Conservation (phyloP, 2,888 invertebrate genomes). For the Drosophila koepferae region DNA sequence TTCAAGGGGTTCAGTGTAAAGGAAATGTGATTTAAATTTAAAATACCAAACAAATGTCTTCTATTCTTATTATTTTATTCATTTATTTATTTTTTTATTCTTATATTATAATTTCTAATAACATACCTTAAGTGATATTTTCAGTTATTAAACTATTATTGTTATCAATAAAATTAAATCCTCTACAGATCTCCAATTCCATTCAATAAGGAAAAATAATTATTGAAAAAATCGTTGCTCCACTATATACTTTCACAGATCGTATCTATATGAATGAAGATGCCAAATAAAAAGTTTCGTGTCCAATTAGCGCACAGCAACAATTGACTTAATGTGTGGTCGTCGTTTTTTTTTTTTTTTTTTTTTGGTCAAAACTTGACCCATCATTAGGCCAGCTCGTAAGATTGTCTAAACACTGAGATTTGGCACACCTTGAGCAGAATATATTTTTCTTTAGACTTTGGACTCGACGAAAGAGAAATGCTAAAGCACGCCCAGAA, state of each 20-base stretch:
- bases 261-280: background rate
- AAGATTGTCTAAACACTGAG: constrained; percentile 47
- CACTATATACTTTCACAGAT: background rate
- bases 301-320: constrained; percentile 13
- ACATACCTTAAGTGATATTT: too few relatives aligned
- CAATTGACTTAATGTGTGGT: constrained; percentile 20
- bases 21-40: too few relatives aligned
- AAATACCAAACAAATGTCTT: too few relatives aligned
- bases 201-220: background rate
- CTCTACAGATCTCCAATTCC: background rate
- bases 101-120: too few relatives aligned
- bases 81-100: too few relatives aligned
- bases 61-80: too few relatives aligned
- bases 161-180: too few relatives aligned
- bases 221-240: too few relatives aligned
- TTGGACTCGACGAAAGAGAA: constrained; percentile 64
- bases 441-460: background rate
- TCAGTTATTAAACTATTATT: too few relatives aligned
- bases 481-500: constrained; percentile 69
- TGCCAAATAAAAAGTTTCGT: background rate
- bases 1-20: too few relatives aligned
- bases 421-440: constrained; percentile 62
- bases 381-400: constrained; percentile 20
- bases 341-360: background rate
- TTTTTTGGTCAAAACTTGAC: background rate